Conservation (phyloP, 2,113 vertebrate species). For the Brienomyrus longianalis region DNA sequence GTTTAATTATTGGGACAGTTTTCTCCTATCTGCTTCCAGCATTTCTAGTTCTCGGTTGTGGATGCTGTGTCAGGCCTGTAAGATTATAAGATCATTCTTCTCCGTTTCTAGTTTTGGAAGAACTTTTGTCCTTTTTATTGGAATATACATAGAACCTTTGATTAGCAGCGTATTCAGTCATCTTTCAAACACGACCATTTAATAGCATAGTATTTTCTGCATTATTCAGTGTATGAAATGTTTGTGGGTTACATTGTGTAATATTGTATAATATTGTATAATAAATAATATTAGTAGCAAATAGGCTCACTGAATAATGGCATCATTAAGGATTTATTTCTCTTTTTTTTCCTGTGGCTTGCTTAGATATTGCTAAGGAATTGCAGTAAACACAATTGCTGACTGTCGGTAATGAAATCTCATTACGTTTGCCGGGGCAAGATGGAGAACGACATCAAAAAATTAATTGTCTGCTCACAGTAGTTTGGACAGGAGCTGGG, state of each 20-base stretch:
- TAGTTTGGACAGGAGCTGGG: constrained; percentile 13
- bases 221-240: not conserved
- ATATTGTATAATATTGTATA: not conserved
- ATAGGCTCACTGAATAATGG: not conserved
- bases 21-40: not conserved
- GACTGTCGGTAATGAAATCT: constrained; percentile 12
- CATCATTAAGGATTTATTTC: not conserved
- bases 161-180: not conserved
- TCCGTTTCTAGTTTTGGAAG: not conserved
- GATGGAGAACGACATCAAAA: constrained; percentile 17
- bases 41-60: not conserved
- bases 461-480: constrained; percentile 11
- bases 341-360: not conserved
- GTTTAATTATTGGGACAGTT: constrained; percentile 9
- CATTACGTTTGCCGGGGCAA: constrained; percentile 18
- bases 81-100: not conserved
- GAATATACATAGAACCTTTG: not conserved
- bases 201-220: not conserved
- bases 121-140: not conserved
- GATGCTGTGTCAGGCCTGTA: not conserved
- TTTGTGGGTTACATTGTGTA: not conserved
- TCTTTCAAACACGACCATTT: not conserved
- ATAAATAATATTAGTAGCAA: not conserved
- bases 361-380: constrained; percentile 14
- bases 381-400: constrained; percentile 11